Percentiles rank a stretch among this genome's conserved stretches.
phyloP scores from a whole-genome alignment of 2,797 vertebrate genomes.

The Tiaroga cobitis region DNA sequence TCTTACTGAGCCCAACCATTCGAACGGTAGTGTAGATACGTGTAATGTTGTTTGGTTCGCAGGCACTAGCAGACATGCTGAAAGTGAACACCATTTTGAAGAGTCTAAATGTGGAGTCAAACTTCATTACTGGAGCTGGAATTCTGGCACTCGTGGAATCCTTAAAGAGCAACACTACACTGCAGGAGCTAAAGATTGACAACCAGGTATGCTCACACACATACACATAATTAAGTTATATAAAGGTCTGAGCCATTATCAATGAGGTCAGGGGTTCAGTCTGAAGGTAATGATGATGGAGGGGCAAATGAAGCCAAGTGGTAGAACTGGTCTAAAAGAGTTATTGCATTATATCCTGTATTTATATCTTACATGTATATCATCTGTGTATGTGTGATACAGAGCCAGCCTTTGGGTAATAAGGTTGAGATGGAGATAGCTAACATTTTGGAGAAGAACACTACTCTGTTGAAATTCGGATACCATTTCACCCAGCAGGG shows the following conservation, averaged over 20 bases:
- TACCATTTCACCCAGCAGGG: constrained; percentile 99
- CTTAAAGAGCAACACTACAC: constrained; percentile 86
- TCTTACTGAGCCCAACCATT: neutral
- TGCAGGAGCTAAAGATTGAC: constrained; percentile 95
- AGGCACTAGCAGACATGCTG: constrained; percentile 96
- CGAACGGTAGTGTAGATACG: neutral
- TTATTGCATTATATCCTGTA: neutral
- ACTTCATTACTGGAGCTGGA: constrained; percentile 95
- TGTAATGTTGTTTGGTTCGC: constrained; percentile 41
- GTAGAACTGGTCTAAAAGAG: neutral
- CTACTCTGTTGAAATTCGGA: constrained; percentile 91
- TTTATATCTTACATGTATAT: neutral
- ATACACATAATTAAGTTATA: neutral
- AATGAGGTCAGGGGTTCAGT: neutral
- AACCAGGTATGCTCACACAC: constrained; percentile 85
- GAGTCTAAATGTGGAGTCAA: constrained; percentile 95
- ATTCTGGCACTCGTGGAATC: constrained; percentile 87
- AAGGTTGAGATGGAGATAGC: constrained; percentile 99
- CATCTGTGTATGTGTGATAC: constrained; percentile 51
- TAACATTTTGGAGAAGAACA: constrained; percentile 96
- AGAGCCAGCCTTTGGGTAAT: constrained; percentile 98
- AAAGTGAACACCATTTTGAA: constrained; percentile 89
- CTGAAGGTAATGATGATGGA: neutral
- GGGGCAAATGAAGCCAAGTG: neutral
- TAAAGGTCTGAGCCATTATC: neutral